These are phyloP conservation scores for Lophochroa leadbeateri DNA, from an alignment of 2,113 vertebrate genomes.

Conservation along the genomic window DNA sequence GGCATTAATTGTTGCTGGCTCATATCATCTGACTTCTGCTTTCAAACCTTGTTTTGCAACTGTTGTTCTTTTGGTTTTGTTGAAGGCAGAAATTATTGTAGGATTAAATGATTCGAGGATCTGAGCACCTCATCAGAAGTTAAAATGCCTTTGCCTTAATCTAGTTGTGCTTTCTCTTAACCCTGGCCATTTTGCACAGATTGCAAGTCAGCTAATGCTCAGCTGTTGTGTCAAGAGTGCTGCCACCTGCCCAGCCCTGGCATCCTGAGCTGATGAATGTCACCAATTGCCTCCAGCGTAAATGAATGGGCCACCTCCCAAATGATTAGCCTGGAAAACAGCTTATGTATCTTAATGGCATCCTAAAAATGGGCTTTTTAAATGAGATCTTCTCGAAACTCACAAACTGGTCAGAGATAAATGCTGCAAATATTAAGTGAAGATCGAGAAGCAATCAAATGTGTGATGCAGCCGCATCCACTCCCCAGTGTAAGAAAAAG, in stretches of 20 bases:
- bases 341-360: neutral
- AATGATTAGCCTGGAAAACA: neutral
- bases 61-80: neutral
- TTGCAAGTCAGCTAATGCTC: conserved; percentile 24
- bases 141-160: conserved; percentile 1
- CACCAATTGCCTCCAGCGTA: neutral
- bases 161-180: neutral
- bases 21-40: neutral
- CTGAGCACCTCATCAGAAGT: neutral
- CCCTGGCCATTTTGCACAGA: neutral
- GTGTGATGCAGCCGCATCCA: neutral
- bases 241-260: conserved; percentile 16
- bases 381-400: neutral
- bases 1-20: neutral
- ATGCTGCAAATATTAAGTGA: neutral
- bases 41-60: neutral
- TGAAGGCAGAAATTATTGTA: neutral
- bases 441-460: neutral
- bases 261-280: neutral
- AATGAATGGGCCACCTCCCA: neutral
- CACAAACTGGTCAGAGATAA: neutral
- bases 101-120: neutral
- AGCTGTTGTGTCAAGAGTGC: conserved; percentile 10
- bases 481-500: neutral
- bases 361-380: neutral